Evolutionary conservation across 2,113 vertebrate species (phyloP).

Genomic region (Fulica atra): DNA sequence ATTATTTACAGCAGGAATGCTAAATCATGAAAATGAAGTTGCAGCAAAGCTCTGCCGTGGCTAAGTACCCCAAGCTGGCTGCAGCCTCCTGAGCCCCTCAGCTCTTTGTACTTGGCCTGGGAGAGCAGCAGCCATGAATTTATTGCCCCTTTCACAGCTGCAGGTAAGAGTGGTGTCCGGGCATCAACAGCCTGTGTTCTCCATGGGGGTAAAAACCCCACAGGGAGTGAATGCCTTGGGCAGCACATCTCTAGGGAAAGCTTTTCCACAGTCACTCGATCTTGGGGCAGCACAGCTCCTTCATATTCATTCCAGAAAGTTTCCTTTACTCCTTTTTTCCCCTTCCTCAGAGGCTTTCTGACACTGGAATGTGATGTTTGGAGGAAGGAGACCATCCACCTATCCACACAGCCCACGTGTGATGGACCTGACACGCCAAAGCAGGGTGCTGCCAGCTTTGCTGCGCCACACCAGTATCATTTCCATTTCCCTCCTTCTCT

Average conservation of each 20-base stretch:
- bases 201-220: rapidly evolving
- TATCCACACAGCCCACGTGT: rapidly evolving
- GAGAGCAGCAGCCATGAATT: neutral
- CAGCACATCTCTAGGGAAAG: neutral
- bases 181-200: neutral
- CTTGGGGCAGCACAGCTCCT: neutral
- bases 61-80: neutral
- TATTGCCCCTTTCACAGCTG: neutral
- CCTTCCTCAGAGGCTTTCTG: neutral
- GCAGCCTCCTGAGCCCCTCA: neutral
- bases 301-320: neutral
- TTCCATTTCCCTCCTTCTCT: neutral
- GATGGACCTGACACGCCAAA: neutral
- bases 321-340: neutral
- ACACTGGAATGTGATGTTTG: neutral
- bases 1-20: conserved; percentile 36
- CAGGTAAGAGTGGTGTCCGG: neutral
- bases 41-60: neutral
- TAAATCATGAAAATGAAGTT: conserved; percentile 17
- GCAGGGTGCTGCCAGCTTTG: neutral
- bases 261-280: rapidly evolving
- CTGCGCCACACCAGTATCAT: rapidly evolving
- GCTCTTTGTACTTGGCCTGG: neutral
- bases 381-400: neutral
- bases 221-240: rapidly evolving